phyloP scores from a whole-genome alignment of 2,797 vertebrate genomes.

The Macrochelys suwanniensis region DNA sequence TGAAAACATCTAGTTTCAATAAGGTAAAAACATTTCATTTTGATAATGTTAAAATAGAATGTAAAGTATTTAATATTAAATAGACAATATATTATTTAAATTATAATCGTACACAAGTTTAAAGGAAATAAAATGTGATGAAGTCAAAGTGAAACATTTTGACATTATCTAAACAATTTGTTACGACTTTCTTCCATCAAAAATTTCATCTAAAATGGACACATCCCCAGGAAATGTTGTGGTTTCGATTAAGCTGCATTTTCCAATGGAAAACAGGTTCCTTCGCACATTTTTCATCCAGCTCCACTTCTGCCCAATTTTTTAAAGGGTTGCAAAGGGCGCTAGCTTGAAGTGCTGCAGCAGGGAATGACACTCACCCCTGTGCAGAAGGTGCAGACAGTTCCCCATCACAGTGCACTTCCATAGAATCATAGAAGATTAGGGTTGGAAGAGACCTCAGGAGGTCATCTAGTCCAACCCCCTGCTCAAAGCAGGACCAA shows the following conservation, averaged over 20 bases:
- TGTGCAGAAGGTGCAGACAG: fast-evolving
- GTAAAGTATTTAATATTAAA: not conserved
- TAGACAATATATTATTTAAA: not conserved
- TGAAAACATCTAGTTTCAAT: not conserved
- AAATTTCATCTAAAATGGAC: fast-evolving
- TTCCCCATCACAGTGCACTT: fast-evolving
- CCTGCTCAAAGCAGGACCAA: too few relatives aligned
- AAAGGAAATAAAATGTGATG: not conserved
- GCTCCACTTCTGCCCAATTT: not conserved
- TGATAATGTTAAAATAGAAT: not conserved
- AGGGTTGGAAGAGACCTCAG: too few relatives aligned
- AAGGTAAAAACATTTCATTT: not conserved
- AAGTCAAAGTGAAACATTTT: not conserved
- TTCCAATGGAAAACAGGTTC: not conserved
- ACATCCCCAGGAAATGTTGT: fast-evolving
- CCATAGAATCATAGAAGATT: too few relatives aligned
- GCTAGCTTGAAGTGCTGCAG: fast-evolving
- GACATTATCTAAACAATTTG: not conserved
- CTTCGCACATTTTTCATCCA: not conserved
- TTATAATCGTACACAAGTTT: not conserved
- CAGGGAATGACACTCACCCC: not conserved
- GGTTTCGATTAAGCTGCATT: not conserved
- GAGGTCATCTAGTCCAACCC: too few relatives aligned
- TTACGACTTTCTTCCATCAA: not conserved
- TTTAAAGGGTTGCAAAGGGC: too few relatives aligned